Conservation (phyloP, 2,888 invertebrate species). For the Oligia fasciuncula region DNA sequence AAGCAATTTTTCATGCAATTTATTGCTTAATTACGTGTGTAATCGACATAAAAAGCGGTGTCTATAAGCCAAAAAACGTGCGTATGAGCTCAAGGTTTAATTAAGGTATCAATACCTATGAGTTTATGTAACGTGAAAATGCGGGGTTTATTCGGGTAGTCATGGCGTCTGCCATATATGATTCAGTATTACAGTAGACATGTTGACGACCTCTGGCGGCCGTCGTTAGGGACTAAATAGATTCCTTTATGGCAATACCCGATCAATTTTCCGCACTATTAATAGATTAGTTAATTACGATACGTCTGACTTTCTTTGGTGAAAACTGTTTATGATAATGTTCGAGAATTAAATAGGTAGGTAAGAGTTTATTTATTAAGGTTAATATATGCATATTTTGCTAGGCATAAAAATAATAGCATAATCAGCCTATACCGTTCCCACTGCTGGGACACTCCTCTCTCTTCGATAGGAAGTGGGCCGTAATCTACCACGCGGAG, state of each 20-base stretch:
- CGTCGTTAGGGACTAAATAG: constrained; percentile 28
- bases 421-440: not conserved
- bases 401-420: not conserved
- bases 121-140: constrained; percentile 47
- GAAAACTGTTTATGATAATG: constrained; percentile 30
- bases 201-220: constrained; percentile 34
- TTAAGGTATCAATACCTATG: constrained; percentile 59
- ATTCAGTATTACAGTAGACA: constrained; percentile 38
- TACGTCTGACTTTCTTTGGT: constrained; percentile 16
- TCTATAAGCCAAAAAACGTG: constrained; percentile 57
- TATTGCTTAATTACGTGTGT: constrained; percentile 80
- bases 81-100: constrained; percentile 49
- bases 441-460: no score
- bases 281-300: constrained; percentile 31
- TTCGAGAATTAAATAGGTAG: constrained; percentile 6
- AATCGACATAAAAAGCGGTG: constrained; percentile 73
- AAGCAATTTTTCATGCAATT: constrained; percentile 76
- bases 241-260: constrained; percentile 31
- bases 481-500: not conserved
- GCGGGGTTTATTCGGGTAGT: constrained; percentile 52
- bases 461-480: not conserved
- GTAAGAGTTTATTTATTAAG: not conserved
- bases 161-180: constrained; percentile 42
- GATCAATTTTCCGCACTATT: constrained; percentile 32
- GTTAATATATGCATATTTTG: constrained; percentile 7